Evolutionary conservation across 2,797 vertebrate genomes (phyloP).

Genomic region (Halcyon leucocephala): DNA sequence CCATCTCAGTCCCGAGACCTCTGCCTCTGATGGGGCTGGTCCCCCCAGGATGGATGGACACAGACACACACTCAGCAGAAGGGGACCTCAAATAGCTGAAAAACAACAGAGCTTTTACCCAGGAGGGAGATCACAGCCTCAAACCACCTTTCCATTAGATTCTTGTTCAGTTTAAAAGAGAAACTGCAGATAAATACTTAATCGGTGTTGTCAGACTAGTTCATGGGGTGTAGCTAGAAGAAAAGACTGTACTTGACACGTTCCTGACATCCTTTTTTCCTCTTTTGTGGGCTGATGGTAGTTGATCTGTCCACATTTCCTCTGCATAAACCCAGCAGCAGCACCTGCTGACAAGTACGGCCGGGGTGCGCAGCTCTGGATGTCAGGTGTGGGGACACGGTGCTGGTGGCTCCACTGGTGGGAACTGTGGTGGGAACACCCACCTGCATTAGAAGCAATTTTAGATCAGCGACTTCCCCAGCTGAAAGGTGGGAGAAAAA

Average conservation of each 20-base stretch:
- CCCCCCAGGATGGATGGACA: fast-evolving
- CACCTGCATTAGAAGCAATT: background rate
- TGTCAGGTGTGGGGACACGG: background rate
- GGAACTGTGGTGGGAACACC: background rate
- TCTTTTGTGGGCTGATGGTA: background rate
- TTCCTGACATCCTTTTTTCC: background rate
- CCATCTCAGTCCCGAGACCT: background rate
- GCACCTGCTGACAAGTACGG: background rate
- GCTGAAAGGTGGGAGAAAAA: background rate
- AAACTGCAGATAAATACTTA: slow-evolving; percentile 21
- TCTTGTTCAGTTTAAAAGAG: background rate
- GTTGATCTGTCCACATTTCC: background rate
- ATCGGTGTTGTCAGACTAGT: background rate
- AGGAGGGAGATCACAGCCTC: background rate
- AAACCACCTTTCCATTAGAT: background rate
- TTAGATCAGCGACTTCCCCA: background rate
- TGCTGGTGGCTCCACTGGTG: fast-evolving
- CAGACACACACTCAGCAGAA: background rate
- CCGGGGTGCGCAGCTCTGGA: fast-evolving
- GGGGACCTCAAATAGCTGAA: background rate
- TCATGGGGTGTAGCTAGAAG: background rate
- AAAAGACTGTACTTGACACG: background rate
- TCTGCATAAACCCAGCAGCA: background rate
- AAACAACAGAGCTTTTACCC: background rate
- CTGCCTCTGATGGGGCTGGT: background rate